A percentile compares a stretch with the other conserved stretches of the same genome.
phyloP scores from a whole-genome alignment of 2,888 invertebrate genomes.

The Synergus laeviventris region DNA sequence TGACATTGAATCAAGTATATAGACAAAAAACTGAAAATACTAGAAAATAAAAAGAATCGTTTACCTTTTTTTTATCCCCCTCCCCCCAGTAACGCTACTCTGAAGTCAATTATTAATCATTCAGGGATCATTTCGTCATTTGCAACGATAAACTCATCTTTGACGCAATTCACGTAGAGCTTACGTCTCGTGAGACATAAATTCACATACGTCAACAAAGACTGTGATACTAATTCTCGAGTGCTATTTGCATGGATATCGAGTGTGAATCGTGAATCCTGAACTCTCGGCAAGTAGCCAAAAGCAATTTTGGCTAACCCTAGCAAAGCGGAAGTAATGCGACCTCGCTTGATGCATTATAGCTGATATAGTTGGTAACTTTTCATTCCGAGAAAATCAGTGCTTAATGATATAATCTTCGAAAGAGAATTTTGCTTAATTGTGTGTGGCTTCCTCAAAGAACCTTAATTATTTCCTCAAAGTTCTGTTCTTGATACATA shows the following conservation, averaged over 20 bases:
- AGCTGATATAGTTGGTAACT: too few relatives aligned
- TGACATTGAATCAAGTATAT: too few relatives aligned
- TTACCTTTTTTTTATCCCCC: background rate
- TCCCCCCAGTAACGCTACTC: background rate
- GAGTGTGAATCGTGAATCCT: constrained; percentile 13
- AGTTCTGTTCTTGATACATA: background rate
- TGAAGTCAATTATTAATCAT: background rate
- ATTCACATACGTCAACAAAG: background rate
- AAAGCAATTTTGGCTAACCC: constrained; percentile 28
- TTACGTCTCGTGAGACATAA: background rate
- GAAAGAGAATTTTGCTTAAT: background rate
- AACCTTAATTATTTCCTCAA: background rate
- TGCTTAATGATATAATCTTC: constrained; percentile 11
- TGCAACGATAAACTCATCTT: background rate
- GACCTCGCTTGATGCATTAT: constrained; percentile 9
- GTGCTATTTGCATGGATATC: background rate
- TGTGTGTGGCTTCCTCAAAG: background rate
- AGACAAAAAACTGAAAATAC: background rate
- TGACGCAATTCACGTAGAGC: background rate
- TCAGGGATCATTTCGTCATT: background rate
- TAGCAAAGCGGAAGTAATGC: constrained; percentile 13
- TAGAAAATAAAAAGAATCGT: background rate
- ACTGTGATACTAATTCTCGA: background rate
- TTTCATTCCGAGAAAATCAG: constrained; percentile 26
- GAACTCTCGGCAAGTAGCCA: constrained; percentile 7